Conservation (phyloP, 2,888 invertebrate genomes). For the Idaea straminata region DNA sequence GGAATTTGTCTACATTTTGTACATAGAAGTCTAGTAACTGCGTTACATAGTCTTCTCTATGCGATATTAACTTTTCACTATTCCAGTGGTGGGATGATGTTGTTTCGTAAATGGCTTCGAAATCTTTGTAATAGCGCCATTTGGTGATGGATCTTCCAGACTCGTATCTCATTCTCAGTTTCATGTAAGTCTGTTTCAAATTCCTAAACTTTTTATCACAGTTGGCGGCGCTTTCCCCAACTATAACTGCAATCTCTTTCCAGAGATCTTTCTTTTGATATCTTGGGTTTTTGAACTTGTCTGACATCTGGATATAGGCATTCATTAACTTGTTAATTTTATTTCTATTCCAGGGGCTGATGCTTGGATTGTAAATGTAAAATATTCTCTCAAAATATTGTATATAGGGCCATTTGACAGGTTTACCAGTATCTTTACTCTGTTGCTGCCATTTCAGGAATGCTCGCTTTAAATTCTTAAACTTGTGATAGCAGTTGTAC, state of each 20-base stretch:
- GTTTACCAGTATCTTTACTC: slow-evolving; percentile 53
- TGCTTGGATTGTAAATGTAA: slow-evolving; percentile 55
- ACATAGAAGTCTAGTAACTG: slow-evolving; percentile 61
- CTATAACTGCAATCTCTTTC: slow-evolving; percentile 56
- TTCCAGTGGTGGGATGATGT: slow-evolving; percentile 12
- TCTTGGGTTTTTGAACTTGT: slow-evolving; percentile 63
- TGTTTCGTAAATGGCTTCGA: slow-evolving; percentile 55
- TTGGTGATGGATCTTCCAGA: slow-evolving; percentile 52
- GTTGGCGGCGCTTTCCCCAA: slow-evolving; percentile 51
- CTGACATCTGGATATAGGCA: slow-evolving; percentile 56
- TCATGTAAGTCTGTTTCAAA: slow-evolving; percentile 66
- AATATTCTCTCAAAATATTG: slow-evolving; percentile 69
- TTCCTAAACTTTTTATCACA: slow-evolving; percentile 73
- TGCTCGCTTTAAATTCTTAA: slow-evolving; percentile 66
- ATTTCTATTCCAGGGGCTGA: slow-evolving; percentile 57
- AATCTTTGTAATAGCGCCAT: slow-evolving; percentile 68
- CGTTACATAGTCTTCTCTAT: slow-evolving; percentile 58
- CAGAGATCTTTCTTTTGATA: slow-evolving; percentile 69
- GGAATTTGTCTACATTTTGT: slow-evolving; percentile 62
- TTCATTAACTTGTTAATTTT: slow-evolving; percentile 59
- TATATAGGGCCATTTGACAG: slow-evolving; percentile 66
- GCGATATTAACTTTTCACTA: slow-evolving; percentile 27
- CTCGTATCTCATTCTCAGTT: slow-evolving; percentile 54
- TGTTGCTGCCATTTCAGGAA: slow-evolving; percentile 63
- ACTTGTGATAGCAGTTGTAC: slow-evolving; percentile 70